Percentiles rank a stretch among this genome's conserved stretches.
phyloP scores from a whole-genome alignment of 2,888 invertebrate genomes.

The Cephonodes hylas region DNA sequence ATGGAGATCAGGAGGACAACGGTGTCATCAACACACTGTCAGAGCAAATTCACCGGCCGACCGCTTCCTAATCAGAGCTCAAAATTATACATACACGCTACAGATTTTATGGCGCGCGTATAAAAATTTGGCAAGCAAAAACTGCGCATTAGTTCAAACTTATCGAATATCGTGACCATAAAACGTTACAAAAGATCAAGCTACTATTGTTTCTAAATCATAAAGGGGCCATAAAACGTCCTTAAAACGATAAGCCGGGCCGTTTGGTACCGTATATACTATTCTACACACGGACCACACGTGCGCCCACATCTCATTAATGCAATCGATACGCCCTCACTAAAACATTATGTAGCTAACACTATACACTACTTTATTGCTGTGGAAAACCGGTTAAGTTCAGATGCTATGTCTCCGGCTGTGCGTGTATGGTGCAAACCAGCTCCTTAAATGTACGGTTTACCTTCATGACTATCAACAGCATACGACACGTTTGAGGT shows the following conservation, averaged over 20 bases:
- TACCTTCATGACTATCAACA: constrained; percentile 31
- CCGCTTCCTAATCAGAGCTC: constrained; percentile 25
- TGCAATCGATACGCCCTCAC: constrained; percentile 74
- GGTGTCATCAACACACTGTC: constrained; percentile 43
- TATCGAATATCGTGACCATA: constrained; percentile 43
- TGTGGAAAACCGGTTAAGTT: constrained; percentile 46
- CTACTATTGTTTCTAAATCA: constrained; percentile 68
- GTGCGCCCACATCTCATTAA: constrained; percentile 77
- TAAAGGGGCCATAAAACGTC: constrained; percentile 61
- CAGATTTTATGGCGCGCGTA: constrained; percentile 26
- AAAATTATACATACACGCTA: constrained; percentile 34
- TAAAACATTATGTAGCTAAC: constrained; percentile 68
- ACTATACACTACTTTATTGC: constrained; percentile 63
- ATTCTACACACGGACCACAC: constrained; percentile 72
- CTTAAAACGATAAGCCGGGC: constrained; percentile 56
- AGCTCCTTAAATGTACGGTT: constrained; percentile 28
- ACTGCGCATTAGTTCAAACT: constrained; percentile 33
- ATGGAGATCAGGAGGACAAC: constrained; percentile 38
- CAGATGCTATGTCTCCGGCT: constrained; percentile 38
- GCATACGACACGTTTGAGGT: constrained; percentile 5
- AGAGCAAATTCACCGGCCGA: constrained; percentile 34
- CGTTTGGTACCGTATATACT: constrained; percentile 59
- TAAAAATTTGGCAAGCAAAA: constrained; percentile 32
- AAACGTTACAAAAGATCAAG: constrained; percentile 49
- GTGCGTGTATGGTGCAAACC: constrained; percentile 35